Conservation (phyloP, 2,888 invertebrate species). For the Nomada hirtipes region DNA sequence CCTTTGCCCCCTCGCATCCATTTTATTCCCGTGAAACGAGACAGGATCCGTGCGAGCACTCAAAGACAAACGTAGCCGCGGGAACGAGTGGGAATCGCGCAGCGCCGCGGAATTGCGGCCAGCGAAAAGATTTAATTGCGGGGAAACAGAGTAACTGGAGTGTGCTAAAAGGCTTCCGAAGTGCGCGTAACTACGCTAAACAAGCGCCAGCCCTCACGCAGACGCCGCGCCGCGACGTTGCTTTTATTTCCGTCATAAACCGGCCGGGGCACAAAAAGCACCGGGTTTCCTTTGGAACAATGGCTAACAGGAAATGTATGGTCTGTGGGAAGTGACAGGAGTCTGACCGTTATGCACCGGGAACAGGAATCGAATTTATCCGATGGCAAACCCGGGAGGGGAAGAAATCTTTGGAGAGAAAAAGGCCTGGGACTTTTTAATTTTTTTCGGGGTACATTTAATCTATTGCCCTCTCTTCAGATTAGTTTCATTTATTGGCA, state of each 20-base stretch:
- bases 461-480: background rate
- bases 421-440: background rate
- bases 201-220: conserved; percentile 16
- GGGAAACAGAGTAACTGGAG: conserved; percentile 44
- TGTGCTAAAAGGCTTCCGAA: conserved; percentile 44
- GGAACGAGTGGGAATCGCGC: background rate
- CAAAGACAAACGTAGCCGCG: conserved; percentile 6
- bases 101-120: conserved; percentile 13
- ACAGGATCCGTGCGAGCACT: conserved; percentile 7
- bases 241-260: conserved; percentile 35
- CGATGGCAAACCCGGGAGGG: too few relatives aligned
- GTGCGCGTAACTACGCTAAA: conserved; percentile 49
- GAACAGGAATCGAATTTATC: background rate
- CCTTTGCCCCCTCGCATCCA: background rate
- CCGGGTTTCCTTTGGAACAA: conserved; percentile 22
- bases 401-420: background rate
- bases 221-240: background rate
- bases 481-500: background rate
- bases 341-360: too few relatives aligned
- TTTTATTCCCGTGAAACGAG: conserved; percentile 23
- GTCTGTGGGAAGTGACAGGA: background rate
- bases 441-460: background rate
- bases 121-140: conserved; percentile 55
- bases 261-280: conserved; percentile 24
- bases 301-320: conserved; percentile 15